phyloP scores from a whole-genome alignment of 2,888 invertebrate genomes.

The Acrobasis consociella region DNA sequence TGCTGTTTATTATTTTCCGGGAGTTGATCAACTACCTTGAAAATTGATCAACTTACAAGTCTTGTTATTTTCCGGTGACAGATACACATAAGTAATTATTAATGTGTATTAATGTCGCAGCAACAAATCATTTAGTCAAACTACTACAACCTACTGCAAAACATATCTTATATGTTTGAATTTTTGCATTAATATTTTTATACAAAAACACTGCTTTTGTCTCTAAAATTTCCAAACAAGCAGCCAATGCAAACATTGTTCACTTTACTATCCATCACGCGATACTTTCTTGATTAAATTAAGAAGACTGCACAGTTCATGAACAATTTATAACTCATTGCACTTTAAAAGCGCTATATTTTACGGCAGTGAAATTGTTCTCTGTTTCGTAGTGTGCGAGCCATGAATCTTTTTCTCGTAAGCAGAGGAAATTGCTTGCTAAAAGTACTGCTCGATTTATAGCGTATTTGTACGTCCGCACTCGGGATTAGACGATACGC shows the following conservation, averaged over 20 bases:
- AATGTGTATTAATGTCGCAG: too few species aligned
- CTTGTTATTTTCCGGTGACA: too few species aligned
- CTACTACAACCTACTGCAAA: too few species aligned
- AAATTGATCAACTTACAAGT: too few species aligned
- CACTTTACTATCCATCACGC: neutral
- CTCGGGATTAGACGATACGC: slow-evolving; percentile 18
- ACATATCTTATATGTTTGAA: too few species aligned
- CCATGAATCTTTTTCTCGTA: slow-evolving; percentile 71
- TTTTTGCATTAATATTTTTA: too few species aligned
- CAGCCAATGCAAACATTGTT: neutral
- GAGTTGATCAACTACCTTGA: too few species aligned
- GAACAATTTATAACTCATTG: slow-evolving; percentile 24
- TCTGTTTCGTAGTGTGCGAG: slow-evolving; percentile 34
- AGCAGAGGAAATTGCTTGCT: slow-evolving; percentile 76
- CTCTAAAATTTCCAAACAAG: neutral
- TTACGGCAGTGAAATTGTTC: slow-evolving; percentile 42
- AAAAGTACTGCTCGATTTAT: slow-evolving; percentile 75
- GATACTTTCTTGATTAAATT: slow-evolving; percentile 11
- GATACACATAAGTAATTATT: too few species aligned
- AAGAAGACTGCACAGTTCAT: slow-evolving; percentile 3
- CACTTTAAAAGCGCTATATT: slow-evolving; percentile 43
- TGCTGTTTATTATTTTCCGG: too few species aligned
- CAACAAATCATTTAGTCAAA: too few species aligned
- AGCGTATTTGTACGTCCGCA: slow-evolving; percentile 56
- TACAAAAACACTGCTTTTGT: too few species aligned